phyloP scores from a whole-genome alignment of 2,113 vertebrate genomes.

The Xiphophorus couchianus region DNA sequence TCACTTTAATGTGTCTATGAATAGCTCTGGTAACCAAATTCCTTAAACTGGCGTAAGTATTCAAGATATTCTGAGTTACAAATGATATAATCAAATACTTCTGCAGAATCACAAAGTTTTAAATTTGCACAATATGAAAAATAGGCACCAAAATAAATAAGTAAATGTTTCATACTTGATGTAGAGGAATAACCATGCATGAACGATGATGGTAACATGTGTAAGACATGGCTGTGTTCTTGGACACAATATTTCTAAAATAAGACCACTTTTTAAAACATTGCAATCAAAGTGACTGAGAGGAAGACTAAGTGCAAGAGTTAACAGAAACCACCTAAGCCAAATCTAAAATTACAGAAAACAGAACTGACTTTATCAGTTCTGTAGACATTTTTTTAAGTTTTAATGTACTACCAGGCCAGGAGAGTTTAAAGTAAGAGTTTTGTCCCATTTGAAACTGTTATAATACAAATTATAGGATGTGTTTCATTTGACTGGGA shows the following conservation, averaged over 20 bases:
- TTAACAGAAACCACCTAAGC: neutral
- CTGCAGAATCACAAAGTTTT: too few species aligned
- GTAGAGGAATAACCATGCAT: conserved; percentile 15
- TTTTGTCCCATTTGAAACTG: neutral
- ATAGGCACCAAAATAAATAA: too few species aligned
- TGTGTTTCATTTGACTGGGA: too few species aligned
- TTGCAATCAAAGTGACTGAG: conserved; percentile 52
- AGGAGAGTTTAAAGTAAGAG: neutral
- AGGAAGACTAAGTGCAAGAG: conserved; percentile 20
- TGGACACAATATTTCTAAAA: conserved; percentile 55
- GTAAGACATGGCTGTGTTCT: conserved; percentile 39
- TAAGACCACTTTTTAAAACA: conserved; percentile 53
- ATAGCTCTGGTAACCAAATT: too few species aligned
- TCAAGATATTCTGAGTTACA: too few species aligned
- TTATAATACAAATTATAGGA: neutral
- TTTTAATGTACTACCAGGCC: neutral
- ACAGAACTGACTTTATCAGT: neutral
- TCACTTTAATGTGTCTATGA: too few species aligned
- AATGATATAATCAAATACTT: too few species aligned
- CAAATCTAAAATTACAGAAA: neutral
- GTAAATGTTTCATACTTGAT: conserved; percentile 22
- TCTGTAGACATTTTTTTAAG: neutral
- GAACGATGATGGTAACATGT: conserved; percentile 44
- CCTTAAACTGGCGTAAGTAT: too few species aligned
- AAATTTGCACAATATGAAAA: too few species aligned